phyloP scores from a whole-genome alignment of 2,888 invertebrate species.

The Cryptophagus acutangulus region DNA sequence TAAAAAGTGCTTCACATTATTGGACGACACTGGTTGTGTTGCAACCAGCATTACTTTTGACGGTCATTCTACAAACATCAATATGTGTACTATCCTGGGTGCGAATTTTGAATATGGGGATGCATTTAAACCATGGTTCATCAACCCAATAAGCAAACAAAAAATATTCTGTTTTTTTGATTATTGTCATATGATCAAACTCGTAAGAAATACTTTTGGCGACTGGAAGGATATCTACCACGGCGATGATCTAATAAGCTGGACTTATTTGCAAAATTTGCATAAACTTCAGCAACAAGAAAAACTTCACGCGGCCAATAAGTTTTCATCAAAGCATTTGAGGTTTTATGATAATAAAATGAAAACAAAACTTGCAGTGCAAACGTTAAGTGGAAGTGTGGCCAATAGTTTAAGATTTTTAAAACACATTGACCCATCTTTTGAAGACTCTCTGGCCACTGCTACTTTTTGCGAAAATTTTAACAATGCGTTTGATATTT shows the following conservation, averaged over 20 bases:
- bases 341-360: not conserved
- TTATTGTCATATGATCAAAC: constrained; percentile 1
- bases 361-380: too few relatives aligned
- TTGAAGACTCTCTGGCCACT: not conserved
- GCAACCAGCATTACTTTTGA: constrained; percentile 27
- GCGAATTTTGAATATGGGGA: not conserved
- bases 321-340: not conserved
- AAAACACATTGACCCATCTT: not conserved
- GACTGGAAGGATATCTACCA: not conserved
- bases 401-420: not conserved
- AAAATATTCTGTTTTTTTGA: not conserved
- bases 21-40: too few relatives aligned
- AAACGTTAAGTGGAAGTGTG: not conserved
- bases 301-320: not conserved
- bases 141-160: not conserved
- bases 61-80: constrained; percentile 20
- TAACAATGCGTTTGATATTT: not conserved
- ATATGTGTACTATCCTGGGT: constrained; percentile 11
- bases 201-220: not conserved
- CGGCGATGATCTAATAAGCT: not conserved
- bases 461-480: not conserved
- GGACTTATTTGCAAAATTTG: not conserved
- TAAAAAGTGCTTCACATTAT: too few relatives aligned
- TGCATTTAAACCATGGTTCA: not conserved
- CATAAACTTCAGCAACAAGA: not conserved